Base-by-base conservation (phyloP, 2,888 invertebrate genomes). In the Ceriagrion tenellum region DNA sequence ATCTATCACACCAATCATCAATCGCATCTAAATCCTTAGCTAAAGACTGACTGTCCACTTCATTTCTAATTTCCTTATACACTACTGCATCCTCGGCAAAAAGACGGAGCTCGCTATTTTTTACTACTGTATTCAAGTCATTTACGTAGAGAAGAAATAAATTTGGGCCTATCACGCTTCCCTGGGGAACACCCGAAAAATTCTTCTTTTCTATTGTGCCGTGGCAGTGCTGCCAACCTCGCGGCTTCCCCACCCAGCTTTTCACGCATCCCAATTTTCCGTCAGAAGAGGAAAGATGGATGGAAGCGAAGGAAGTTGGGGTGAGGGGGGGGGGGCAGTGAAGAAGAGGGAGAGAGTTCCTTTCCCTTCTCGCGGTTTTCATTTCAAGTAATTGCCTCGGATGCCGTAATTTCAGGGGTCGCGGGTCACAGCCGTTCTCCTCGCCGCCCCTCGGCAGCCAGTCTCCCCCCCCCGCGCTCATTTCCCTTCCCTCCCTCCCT, bases 321-420 rank as follows among this genome's bases (percentile, higher is more conserved):
- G n/a, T n/a, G n/a, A n/a, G n/a, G n/a, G n/a, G n/a, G n/a, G 56
- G 63, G 63, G n/a, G n/a, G n/a, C n/a, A n/a, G n/a, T n/a, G n/a
- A n/a, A n/a, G n/a, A n/a, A n/a, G n/a, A n/a, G 23, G 63, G 63
- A 20, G 63, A 26, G 18, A 26, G 23, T 20, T 63, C 63, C 63
- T 8, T 63, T 63, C 63, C 63, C 63, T 63, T 26, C 63, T 63
- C 56, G 55, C 56, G 90, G 91, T 59, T 91, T 91, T 63, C 63
- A 91, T 91, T 91, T 63, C 35, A 26, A 91, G 63, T 63, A 40
- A 90, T 55, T 90, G 90, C 90, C 56, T 55, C 90, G 90, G 90
- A 90, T 56, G 90, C 55, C 90, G 90, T 20, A 56, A 40, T 91
- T 47, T 91, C 55, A 59, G 40, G 91, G 59, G 91, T 91, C 91